phyloP scores from a whole-genome alignment of 64 coral and sea anemone genomes.

The Stylophora pistillata region DNA sequence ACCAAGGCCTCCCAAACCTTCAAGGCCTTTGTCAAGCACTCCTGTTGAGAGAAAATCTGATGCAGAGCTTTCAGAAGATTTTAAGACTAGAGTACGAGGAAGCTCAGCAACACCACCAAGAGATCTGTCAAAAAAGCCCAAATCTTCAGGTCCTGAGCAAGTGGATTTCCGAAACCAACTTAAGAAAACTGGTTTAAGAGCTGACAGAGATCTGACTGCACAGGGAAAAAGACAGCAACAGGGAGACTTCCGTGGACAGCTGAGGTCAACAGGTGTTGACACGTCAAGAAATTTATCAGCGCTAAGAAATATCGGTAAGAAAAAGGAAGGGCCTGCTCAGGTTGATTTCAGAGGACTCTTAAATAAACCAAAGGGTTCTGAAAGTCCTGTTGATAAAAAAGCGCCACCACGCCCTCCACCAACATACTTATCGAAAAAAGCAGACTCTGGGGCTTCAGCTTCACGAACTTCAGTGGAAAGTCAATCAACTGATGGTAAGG shows the following conservation, averaged over 20 bases:
- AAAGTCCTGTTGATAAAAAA: background rate
- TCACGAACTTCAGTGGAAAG: background rate
- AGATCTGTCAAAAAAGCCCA: constrained; percentile 35
- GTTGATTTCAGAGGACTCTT: constrained; percentile 54
- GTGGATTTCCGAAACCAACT: constrained; percentile 51
- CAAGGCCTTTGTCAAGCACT: background rate
- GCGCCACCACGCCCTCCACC: constrained; percentile 14
- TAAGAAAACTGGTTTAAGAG: constrained; percentile 44
- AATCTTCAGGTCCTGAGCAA: constrained; percentile 16
- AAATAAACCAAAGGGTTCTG: constrained; percentile 8
- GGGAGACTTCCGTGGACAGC: constrained; percentile 23
- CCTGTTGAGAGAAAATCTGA: background rate
- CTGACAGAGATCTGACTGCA: constrained; percentile 17
- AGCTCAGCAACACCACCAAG: background rate
- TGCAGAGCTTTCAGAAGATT: constrained; percentile 26
- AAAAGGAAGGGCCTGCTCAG: constrained; percentile 6
- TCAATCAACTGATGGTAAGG: background rate
- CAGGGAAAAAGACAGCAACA: constrained; percentile 23
- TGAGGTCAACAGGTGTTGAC: constrained; percentile 8
- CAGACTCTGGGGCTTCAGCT: background rate
- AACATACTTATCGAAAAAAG: constrained; percentile 16
- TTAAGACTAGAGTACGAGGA: constrained; percentile 36
- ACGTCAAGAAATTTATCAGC: constrained; percentile 22
- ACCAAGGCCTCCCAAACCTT: constrained; percentile 7
- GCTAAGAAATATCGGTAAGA: constrained; percentile 3